These are phyloP conservation scores for Apteryx mantelli DNA, from an alignment of 2,113 vertebrate genomes.

Conservation along the genomic window DNA sequence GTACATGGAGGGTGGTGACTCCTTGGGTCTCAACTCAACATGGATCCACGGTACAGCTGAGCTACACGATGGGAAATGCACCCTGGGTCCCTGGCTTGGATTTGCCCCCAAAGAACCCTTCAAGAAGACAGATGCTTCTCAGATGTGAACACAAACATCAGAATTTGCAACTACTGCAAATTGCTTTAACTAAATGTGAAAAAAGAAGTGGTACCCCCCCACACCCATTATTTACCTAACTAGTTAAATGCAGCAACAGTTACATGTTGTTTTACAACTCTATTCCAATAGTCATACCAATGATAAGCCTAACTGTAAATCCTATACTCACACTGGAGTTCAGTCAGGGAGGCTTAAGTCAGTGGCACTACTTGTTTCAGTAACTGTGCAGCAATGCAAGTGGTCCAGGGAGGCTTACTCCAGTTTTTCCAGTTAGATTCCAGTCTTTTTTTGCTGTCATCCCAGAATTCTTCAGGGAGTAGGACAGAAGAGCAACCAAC, in stretches of 20 bases:
- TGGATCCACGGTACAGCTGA: not conserved
- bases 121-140: not conserved
- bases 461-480: not conserved
- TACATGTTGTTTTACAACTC: not conserved
- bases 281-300: not conserved
- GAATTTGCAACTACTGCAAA: not conserved
- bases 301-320: not conserved
- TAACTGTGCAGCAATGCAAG: not conserved
- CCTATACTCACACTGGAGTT: not conserved
- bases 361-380: not conserved
- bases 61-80: not conserved
- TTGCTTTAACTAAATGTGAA: not conserved
- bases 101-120: not conserved
- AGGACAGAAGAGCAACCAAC: not conserved
- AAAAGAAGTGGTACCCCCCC: not conserved
- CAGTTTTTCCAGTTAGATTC: not conserved
- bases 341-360: not conserved
- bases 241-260: not conserved
- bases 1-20: not conserved
- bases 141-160: not conserved
- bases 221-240: accelerated
- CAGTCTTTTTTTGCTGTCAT: not conserved
- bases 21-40: not conserved
- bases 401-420: not conserved
- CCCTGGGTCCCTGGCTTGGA: too few species aligned